Percentiles rank a stretch among this genome's conserved stretches.
These are phyloP conservation scores for Agrochola lota DNA, from an alignment of 2,888 invertebrate genomes.

Conservation along the genomic window DNA sequence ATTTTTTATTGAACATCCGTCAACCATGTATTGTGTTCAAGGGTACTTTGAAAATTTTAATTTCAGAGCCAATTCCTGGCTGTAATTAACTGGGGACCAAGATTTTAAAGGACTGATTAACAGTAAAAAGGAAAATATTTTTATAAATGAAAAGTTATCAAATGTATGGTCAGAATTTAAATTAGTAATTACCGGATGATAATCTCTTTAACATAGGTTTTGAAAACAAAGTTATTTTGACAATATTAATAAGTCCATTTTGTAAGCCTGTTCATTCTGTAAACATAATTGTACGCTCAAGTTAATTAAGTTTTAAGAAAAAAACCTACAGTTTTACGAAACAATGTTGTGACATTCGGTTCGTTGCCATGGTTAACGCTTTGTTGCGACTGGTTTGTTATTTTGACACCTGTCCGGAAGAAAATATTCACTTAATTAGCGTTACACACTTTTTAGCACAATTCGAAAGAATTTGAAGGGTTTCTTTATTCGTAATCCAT, in stretches of 20 bases:
- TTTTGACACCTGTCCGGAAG: neutral
- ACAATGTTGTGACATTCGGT: too few relatives aligned
- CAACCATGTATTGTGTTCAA: slow-evolving; percentile 6
- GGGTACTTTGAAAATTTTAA: slow-evolving; percentile 36
- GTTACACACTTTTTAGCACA: too few relatives aligned
- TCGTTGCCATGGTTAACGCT: neutral
- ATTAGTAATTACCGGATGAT: neutral
- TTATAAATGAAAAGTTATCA: neutral
- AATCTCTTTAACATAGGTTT: neutral
- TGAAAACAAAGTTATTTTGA: neutral
- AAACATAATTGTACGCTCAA: neutral
- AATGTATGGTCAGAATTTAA: neutral
- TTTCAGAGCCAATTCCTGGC: slow-evolving; percentile 21
- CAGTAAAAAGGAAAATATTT: neutral
- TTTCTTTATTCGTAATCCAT: too few relatives aligned
- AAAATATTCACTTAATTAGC: too few relatives aligned
- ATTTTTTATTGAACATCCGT: slow-evolving; percentile 26
- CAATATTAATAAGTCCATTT: neutral
- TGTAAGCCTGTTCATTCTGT: neutral
- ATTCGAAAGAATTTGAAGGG: too few relatives aligned
- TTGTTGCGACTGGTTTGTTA: too few relatives aligned
- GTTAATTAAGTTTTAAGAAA: neutral
- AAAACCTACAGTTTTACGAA: too few relatives aligned
- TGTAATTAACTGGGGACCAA: slow-evolving; percentile 37
- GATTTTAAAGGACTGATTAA: neutral